Base-by-base conservation (phyloP, 2,888 invertebrate genomes). In the Drosophila recens region DNA sequence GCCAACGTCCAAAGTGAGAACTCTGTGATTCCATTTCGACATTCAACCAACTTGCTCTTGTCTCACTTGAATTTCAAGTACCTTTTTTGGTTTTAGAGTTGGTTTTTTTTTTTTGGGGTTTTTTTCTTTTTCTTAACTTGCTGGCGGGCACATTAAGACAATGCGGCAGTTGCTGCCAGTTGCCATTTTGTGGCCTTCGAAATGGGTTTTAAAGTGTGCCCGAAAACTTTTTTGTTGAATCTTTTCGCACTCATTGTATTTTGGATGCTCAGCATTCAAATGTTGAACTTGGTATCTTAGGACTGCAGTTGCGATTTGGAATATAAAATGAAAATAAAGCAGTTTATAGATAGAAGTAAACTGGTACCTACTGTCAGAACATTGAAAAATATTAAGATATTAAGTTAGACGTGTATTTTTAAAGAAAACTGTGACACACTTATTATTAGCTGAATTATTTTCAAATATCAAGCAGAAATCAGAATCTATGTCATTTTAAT, bases 31-130 rank as follows among this genome's bases (percentile, higher is more conserved):
- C 20, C 58, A 38, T 59, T 59, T 43, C 30, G 11, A 33, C 23
- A 15, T 42, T 30, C 34, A 36, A 10, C 23, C n/a, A 68, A 80
- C 61, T 72, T 73, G 66, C 53, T 68, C 27, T 5, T 67, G 65
- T 75, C 70, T 71, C 81, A 65, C 76, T 74, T 87, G 77, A 87
- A 87, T 79, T 81, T 84, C 69, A 81, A 81, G 77, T 75, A 57
- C 67, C 67, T 69, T 74, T 73, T 56, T 61, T 54, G 43, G 52
- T 40, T 34, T 69, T 57, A 33, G 42, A 42, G 30, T 48, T 33
- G 20, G 9, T 3, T 20, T 42, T 53, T 40, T 40, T 43, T 10
- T 15, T 51, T 56, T 23, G 27, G 27, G 27, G 5, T 48, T 56
- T 27, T 20, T 36, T 15, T 15, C 17, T 38, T n/a, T 42, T 63